phyloP scores from a whole-genome alignment of 2,113 vertebrate species.

The Laticauda laticaudata region DNA sequence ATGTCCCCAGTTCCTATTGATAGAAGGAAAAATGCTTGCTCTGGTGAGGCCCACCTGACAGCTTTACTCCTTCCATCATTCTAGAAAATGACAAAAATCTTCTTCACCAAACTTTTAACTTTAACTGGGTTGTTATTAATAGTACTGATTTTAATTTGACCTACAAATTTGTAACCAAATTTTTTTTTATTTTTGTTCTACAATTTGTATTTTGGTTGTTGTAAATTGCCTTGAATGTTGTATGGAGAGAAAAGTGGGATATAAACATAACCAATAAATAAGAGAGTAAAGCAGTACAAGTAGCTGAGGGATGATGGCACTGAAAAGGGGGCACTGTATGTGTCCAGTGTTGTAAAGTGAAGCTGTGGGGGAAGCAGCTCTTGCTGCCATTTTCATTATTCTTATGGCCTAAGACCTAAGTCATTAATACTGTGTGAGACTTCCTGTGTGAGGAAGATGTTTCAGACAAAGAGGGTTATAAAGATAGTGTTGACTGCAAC shows the following conservation, averaged over 20 bases:
- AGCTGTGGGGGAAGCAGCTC: background rate
- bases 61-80: background rate
- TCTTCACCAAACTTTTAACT: background rate
- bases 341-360: background rate
- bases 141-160: background rate
- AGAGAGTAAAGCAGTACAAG: background rate
- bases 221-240: background rate
- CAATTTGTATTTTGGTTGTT: background rate
- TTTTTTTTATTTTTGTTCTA: background rate
- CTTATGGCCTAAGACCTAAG: background rate
- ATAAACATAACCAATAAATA: background rate
- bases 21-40: background rate
- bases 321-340: background rate
- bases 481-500: background rate
- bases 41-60: background rate
- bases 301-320: background rate
- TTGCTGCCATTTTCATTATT: background rate
- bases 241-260: background rate
- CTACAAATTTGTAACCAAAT: background rate
- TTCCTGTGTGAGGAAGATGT: background rate
- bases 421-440: background rate
- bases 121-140: background rate
- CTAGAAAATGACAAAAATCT: background rate
- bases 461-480: no score
- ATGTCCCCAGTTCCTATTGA: background rate